Evolutionary conservation across 2,113 vertebrate genomes (phyloP).

Genomic region (Sigmodon hispidus): DNA sequence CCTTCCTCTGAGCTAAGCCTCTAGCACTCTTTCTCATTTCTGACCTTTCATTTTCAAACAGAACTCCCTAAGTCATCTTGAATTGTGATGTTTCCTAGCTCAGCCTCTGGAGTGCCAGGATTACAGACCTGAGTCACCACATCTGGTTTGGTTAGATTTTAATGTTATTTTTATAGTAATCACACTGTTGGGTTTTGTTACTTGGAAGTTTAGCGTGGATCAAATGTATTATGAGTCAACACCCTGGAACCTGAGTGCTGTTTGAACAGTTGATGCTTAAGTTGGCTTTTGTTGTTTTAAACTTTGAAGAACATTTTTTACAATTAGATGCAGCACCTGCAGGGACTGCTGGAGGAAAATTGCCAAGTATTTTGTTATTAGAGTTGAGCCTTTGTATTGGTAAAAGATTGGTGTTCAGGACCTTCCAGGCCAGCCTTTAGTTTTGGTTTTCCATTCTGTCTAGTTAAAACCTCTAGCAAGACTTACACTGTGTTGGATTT

Average conservation of each 20-base stretch:
- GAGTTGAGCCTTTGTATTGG: constrained; percentile 22
- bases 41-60: background rate
- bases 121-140: background rate
- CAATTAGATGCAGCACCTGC: background rate
- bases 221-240: constrained; percentile 32
- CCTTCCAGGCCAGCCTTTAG: background rate
- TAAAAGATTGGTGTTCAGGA: background rate
- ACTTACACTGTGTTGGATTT: background rate
- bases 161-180: constrained; percentile 65
- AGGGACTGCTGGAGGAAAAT: constrained; percentile 38
- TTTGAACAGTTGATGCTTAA: constrained; percentile 65
- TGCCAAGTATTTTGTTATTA: constrained; percentile 45
- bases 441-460: background rate
- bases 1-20: background rate
- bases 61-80: background rate
- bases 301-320: constrained; percentile 62
- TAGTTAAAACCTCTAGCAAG: background rate
- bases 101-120: background rate
- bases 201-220: constrained; percentile 22
- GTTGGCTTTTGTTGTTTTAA: constrained; percentile 67
- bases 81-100: no score
- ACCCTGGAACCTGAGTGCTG: constrained; percentile 45
- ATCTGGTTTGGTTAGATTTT: constrained; percentile 28
- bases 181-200: constrained; percentile 57
- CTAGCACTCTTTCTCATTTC: background rate